Evolutionary conservation across 2,113 vertebrate genomes (phyloP), one percentile per base, ranked within the genome.

Genomic region (Etheostoma cragini): DNA sequence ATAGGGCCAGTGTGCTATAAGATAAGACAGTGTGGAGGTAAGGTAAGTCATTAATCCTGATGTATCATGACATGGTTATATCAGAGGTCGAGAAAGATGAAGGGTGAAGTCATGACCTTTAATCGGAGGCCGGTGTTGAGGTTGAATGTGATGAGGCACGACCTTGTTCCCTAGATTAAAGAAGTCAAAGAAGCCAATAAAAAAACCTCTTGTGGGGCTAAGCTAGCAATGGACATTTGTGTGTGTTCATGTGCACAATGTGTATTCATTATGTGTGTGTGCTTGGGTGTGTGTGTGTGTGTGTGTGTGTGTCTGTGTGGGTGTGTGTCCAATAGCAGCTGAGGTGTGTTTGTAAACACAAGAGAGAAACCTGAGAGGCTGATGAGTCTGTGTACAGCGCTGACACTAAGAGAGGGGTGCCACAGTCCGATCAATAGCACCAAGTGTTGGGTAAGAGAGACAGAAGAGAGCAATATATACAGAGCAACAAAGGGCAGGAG

Each of bases 321-420:
- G 46, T 26, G 71, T 71, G 53, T 66, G 72, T 52, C 54, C 78
- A 69, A n/a, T 57, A 56, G 63, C 67, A 62, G 72, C 45, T 4
- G 78, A 70, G 68, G 57, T 70, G 78, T 93, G 92, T 94, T 94
- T 93, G 92, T 92, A 92, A 91, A 94, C 91, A 92, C 73, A 45
- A 73, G 74, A 71, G 69, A 80, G 90, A 87, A 93, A 93, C 88
- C 87, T 60, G 84, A 95, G 88, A 93, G 73, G 79, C 74, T 65
- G 84, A 76, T 76, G 70, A 88, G 88, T 78, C 74, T 17, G 38
- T 87, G 89, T 87, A 87, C 75, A 73, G 78, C 71, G 82, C 88
- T 91, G 88, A 93, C 89, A 87, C 88, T 71, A 82, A 73, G 73
- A 86, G 87, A 92, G 80, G 58, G 84, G 81, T 92, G 81, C 87